A percentile compares a stretch with the other conserved stretches of the same genome.
phyloP scores from a whole-genome alignment of 1,140 invertebrate species.

The Bombus impatiens region DNA sequence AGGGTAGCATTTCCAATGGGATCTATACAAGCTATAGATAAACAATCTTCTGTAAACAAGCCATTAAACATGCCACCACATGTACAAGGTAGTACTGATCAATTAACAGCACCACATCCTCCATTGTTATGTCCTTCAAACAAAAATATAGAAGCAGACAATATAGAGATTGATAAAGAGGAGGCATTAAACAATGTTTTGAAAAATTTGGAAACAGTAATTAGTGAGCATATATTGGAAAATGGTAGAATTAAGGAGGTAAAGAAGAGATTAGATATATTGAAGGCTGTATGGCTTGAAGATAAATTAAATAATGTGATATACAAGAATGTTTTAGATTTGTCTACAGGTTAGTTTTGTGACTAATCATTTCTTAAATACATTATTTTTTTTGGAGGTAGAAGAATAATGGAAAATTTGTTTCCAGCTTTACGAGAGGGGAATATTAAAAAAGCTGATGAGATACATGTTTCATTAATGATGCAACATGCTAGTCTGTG shows the following conservation, averaged over 20 bases:
- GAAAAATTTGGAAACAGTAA: constrained; percentile 70
- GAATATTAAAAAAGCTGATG: constrained; percentile 76
- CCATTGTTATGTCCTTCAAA: constrained; percentile 60
- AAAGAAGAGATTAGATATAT: constrained; percentile 74
- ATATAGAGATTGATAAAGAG: constrained; percentile 65
- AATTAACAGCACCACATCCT: constrained; percentile 66
- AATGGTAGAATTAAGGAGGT: constrained; percentile 74
- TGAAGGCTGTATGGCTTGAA: constrained; percentile 79
- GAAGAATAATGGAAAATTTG: constrained; percentile 18
- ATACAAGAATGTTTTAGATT: constrained; percentile 73
- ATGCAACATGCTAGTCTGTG: constrained; percentile 78
- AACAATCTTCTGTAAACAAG: constrained; percentile 27
- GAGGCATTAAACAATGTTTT: constrained; percentile 68
- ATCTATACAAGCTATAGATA: constrained; percentile 48
- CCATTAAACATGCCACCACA: constrained; percentile 64
- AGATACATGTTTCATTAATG: constrained; percentile 80
- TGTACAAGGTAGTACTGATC: constrained; percentile 28
- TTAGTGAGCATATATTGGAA: constrained; percentile 62
- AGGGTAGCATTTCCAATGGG: constrained; percentile 80
- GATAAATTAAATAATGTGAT: constrained; percentile 76
- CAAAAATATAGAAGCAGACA: neutral
- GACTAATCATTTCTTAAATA: neutral
- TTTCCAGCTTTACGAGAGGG: constrained; percentile 77
- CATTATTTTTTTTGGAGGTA: neutral
- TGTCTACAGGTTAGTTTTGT: constrained; percentile 76